A percentile compares a stretch with the other conserved stretches of the same genome.
These are phyloP conservation scores for Pogonomyrmex californicus DNA, from an alignment of 1,140 invertebrate genomes.

Conservation along the genomic window DNA sequence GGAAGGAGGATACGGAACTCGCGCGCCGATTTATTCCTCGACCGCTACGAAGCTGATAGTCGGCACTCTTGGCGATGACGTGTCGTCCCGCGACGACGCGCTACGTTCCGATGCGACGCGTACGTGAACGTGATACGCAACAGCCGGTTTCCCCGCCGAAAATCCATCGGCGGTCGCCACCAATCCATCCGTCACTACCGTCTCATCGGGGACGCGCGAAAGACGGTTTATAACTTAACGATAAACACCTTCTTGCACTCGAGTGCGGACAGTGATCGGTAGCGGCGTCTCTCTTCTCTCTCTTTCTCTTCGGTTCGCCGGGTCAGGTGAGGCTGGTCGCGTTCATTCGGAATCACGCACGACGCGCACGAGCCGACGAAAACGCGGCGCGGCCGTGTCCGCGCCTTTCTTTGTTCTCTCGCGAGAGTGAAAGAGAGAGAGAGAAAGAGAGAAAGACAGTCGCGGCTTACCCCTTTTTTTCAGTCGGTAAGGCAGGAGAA, in stretches of 20 bases:
- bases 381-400: not conserved
- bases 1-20: not conserved
- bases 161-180: conserved; percentile 71
- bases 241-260: not conserved
- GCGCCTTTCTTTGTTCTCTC: conserved; percentile 27
- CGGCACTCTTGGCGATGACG: conserved; percentile 59
- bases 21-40: not conserved
- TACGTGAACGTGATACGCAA: conserved; percentile 64
- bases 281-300: conserved; percentile 11
- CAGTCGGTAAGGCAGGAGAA: conserved; percentile 72
- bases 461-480: conserved; percentile 59
- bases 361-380: conserved; percentile 9
- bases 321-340: conserved; percentile 21
- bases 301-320: not conserved
- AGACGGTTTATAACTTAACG: not conserved
- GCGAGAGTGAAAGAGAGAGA: not conserved
- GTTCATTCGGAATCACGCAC: conserved; percentile 39
- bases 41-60: conserved; percentile 60
- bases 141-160: conserved; percentile 52
- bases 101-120: conserved; percentile 67
- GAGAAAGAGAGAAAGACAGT: too few relatives aligned
- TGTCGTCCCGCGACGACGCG: conserved; percentile 57
- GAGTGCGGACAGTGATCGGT: not conserved
- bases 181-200: conserved; percentile 73
- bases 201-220: conserved; percentile 23